These are phyloP conservation scores for Grantiella picta DNA, from an alignment of 2,113 vertebrate species.

Conservation along the genomic window DNA sequence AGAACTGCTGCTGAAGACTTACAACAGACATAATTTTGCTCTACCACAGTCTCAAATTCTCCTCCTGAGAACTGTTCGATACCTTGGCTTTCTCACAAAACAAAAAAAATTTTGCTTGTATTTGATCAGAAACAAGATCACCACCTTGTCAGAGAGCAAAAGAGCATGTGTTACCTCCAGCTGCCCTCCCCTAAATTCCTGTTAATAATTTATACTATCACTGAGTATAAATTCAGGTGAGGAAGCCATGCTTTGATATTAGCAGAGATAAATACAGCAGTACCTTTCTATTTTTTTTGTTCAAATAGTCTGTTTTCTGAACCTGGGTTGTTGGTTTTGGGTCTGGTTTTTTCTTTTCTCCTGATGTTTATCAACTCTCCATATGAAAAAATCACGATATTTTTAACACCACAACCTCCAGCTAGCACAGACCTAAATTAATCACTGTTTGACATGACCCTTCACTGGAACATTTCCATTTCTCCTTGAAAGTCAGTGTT, in stretches of 20 bases:
- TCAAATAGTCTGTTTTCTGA: not conserved
- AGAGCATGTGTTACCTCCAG: not conserved
- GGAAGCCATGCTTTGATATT: not conserved
- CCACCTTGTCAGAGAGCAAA: conserved; percentile 4
- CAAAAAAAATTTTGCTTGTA: not conserved
- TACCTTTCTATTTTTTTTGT: not conserved
- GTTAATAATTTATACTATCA: not conserved
- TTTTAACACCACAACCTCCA: rapidly evolving
- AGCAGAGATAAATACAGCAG: not conserved
- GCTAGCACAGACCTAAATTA: not conserved
- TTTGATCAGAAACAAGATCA: conserved; percentile 23
- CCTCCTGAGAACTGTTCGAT: conserved; percentile 10
- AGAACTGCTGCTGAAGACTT: conserved; percentile 43
- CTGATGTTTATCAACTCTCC: not conserved
- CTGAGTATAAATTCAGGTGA: not conserved
- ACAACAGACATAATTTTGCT: conserved; percentile 44
- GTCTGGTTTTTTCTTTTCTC: not conserved
- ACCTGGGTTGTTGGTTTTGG: rapidly evolving
- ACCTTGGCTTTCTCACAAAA: not conserved
- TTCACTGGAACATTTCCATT: not conserved
- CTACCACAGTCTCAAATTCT: conserved; percentile 39
- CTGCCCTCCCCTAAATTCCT: not conserved
- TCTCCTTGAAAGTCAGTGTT: rapidly evolving
- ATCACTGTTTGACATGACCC: not conserved
- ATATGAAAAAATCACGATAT: not conserved